Percentiles rank a stretch among this genome's conserved stretches.
These are phyloP conservation scores for Sardina pilchardus DNA, from an alignment of 2,113 vertebrate species.

Conservation along the genomic window DNA sequence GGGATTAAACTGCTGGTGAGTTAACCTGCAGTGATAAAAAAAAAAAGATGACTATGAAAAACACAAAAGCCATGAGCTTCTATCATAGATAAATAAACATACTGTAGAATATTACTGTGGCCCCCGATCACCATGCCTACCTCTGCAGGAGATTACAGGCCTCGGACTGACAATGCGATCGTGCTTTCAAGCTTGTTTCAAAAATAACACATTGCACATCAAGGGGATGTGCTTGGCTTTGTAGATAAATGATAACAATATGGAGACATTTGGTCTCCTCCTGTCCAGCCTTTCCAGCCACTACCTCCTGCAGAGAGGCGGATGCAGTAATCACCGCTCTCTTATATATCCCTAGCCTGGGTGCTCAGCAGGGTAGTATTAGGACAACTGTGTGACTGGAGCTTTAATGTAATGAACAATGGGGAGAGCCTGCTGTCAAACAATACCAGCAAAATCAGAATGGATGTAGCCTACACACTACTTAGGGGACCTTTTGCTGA, in stretches of 20 bases:
- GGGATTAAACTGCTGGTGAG: not conserved
- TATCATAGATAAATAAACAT: not conserved
- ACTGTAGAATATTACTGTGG: not conserved
- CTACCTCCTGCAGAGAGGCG: slow-evolving; percentile 59
- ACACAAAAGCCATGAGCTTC: not conserved
- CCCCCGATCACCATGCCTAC: not conserved
- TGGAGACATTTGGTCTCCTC: slow-evolving; percentile 34
- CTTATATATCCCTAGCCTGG: slow-evolving; percentile 44
- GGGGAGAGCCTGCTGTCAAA: not conserved
- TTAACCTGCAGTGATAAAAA: not conserved
- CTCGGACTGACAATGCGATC: not conserved
- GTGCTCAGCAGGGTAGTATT: slow-evolving; percentile 46
- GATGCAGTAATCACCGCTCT: slow-evolving; percentile 49
- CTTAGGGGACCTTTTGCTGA: not conserved
- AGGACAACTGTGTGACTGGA: slow-evolving; percentile 46
- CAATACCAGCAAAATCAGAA: not conserved
- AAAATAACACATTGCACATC: slow-evolving; percentile 40
- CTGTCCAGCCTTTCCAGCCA: slow-evolving; percentile 43
- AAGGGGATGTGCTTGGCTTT: not conserved
- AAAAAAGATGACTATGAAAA: not conserved
- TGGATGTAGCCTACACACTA: not conserved
- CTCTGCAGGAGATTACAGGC: not conserved
- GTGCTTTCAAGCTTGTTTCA: not conserved
- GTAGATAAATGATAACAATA: slow-evolving; percentile 43
- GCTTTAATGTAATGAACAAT: slow-evolving; percentile 49